These are phyloP conservation scores for Chymomyza fuscimana DNA, from an alignment of 2,888 invertebrate genomes.

Conservation along the genomic window DNA sequence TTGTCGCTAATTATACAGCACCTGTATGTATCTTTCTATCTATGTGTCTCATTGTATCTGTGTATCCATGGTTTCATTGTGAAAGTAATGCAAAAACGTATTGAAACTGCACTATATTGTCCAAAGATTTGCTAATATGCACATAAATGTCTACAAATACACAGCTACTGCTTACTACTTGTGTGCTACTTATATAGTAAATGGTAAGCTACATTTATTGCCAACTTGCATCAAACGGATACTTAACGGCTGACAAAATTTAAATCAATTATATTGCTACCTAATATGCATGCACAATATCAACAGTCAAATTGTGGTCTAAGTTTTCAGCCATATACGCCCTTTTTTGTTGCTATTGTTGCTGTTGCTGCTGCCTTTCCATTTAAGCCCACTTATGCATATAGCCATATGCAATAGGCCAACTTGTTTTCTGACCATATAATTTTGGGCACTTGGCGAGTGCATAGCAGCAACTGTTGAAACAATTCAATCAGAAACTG, in stretches of 20 bases:
- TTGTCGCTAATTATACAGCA: constrained; percentile 60
- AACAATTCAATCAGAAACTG: constrained; percentile 2
- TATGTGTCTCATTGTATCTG: neutral
- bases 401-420: neutral
- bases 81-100: constrained; percentile 52
- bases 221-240: neutral
- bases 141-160: constrained; percentile 21
- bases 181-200: neutral
- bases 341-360: neutral
- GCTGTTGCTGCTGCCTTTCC: neutral
- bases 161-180: neutral
- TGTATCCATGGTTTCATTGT: constrained; percentile 37
- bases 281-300: neutral
- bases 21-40: neutral
- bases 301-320: neutral
- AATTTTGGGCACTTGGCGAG: neutral
- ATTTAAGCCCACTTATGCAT: neutral
- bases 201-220: neutral
- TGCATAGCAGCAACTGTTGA: neutral
- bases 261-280: neutral
- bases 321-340: constrained; percentile 2
- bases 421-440: neutral
- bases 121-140: constrained; percentile 7
- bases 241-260: neutral
- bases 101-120: constrained; percentile 12